phyloP scores from a whole-genome alignment of 2,797 vertebrate species.

The Petrocephalus schoutedeni region DNA sequence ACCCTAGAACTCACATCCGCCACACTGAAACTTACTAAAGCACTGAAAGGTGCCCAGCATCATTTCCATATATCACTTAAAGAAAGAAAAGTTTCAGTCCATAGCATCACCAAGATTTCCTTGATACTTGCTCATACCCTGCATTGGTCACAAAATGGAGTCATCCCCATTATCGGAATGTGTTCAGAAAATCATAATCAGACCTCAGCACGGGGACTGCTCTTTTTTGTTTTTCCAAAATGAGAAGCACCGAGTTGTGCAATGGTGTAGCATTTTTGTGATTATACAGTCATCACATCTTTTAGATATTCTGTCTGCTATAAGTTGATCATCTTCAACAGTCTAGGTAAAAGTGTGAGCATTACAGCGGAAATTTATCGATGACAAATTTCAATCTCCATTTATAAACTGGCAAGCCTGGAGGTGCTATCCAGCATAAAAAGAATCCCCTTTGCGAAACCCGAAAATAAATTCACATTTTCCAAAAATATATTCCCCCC shows the following conservation, averaged over 20 bases:
- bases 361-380: not conserved
- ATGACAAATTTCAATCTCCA: slow-evolving; percentile 1
- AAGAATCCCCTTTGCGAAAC: slow-evolving; percentile 41
- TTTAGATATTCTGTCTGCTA: slow-evolving; percentile 9
- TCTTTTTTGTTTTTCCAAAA: not conserved
- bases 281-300: not conserved
- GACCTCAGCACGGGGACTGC: not conserved
- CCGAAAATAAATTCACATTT: slow-evolving; percentile 45
- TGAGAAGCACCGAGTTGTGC: not conserved
- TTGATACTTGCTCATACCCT: slow-evolving; percentile 16
- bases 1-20: not conserved
- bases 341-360: not conserved
- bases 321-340: not conserved
- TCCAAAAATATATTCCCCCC: slow-evolving; percentile 52
- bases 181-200: not conserved
- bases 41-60: slow-evolving; percentile 12
- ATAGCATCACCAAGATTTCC: not conserved
- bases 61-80: not conserved
- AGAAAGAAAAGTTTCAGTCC: not conserved
- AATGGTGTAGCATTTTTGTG: not conserved
- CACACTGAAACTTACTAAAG: slow-evolving; percentile 6
- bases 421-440: slow-evolving; percentile 30
- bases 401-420: slow-evolving; percentile 12
- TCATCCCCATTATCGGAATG: slow-evolving; percentile 15
- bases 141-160: slow-evolving; percentile 13